Evolutionary conservation across 2,888 invertebrate genomes (phyloP), one percentile per base, ranked within the genome.

Genomic region (Dicycla oo): DNA sequence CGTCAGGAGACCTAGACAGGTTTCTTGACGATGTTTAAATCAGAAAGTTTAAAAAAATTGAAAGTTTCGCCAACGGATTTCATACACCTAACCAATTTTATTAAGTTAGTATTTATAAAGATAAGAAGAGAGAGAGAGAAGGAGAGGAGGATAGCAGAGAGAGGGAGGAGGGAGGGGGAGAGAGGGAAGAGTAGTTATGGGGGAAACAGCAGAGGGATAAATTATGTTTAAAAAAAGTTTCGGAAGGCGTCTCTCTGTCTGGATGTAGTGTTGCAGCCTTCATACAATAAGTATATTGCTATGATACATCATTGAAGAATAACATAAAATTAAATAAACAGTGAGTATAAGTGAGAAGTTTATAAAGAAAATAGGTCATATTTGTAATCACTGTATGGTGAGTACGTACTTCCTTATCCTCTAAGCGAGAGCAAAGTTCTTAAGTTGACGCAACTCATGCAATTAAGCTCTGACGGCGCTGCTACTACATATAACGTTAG

Each of bases 391-490:
- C 43, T 65, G 13, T 57, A 49, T 20, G 3, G 23, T 23, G 15
- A 40, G 49, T 75, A 68, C 20, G 49, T 75, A 68, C 20, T 51
- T n/a, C 34, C 4, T 73, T 76, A 76, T 76, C 76, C 2, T n/a
- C 13, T 8, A 15, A 23, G 20, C 34, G 23, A 57, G 73, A 68
- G n/a, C 73, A 57, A 73, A 73, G 73, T 73, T 57, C 69, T 57
- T 5, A 26, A 45, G 45, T 45, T 72, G 64, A 74, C 30, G 30
- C 20, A 47, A 63, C 30, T 13, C 15, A 20, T 45, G 7, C 8
- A 38, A 23, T 43, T n/a, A 23, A 56, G 54, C 20, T 26, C 30
- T 47, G 30, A 61, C 26, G 5, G 5, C 8, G 26, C 4, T 20
- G 26, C 1, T 0, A 43, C 8, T 13, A n/a, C n/a, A n/a, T n/a